A percentile compares a stretch with the other conserved stretches of the same genome.
phyloP scores from a whole-genome alignment of 2,888 invertebrate genomes.

The Drosophila conformis region DNA sequence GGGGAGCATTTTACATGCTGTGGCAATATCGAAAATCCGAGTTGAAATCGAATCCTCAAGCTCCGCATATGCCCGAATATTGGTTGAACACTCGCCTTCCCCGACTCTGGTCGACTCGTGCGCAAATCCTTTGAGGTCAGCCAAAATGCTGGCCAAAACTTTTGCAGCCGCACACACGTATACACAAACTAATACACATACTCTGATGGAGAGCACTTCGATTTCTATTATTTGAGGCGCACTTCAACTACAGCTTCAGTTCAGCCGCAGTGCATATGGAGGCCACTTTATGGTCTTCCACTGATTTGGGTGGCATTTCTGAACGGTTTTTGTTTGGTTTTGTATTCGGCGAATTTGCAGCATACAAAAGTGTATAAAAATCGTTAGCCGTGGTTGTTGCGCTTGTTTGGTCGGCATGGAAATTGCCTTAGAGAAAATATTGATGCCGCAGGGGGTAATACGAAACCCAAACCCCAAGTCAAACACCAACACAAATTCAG shows the following conservation, averaged over 20 bases:
- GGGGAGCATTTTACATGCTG: conserved; percentile 63
- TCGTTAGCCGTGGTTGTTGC: conserved; percentile 56
- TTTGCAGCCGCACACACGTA: conserved; percentile 19
- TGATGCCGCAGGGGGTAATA: conserved; percentile 56
- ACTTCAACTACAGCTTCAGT: conserved; percentile 39
- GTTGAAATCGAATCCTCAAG: conserved; percentile 40
- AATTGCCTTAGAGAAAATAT: conserved; percentile 74
- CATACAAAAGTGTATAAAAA: conserved; percentile 63
- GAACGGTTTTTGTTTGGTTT: conserved; percentile 12
- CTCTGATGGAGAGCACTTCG: conserved; percentile 27
- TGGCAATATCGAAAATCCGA: conserved; percentile 39
- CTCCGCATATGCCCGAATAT: conserved; percentile 54
- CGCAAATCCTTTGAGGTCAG: conserved; percentile 74
- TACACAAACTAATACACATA: conserved; percentile 9
- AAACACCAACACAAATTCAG: conserved; percentile 13
- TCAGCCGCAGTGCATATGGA: conserved; percentile 65
- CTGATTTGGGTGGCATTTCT: conserved; percentile 57
- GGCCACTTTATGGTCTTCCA: conserved; percentile 67
- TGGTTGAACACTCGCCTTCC: conserved; percentile 51
- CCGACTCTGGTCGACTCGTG: conserved; percentile 16
- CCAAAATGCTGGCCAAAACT: conserved; percentile 49
- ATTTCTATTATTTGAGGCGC: conserved; percentile 69
- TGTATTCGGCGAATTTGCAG: conserved; percentile 27
- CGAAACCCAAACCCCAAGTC: conserved; percentile 15
- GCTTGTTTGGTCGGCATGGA: conserved; percentile 53